These are phyloP conservation scores for Rutpela maculata DNA, from an alignment of 2,888 invertebrate species.

Conservation along the genomic window DNA sequence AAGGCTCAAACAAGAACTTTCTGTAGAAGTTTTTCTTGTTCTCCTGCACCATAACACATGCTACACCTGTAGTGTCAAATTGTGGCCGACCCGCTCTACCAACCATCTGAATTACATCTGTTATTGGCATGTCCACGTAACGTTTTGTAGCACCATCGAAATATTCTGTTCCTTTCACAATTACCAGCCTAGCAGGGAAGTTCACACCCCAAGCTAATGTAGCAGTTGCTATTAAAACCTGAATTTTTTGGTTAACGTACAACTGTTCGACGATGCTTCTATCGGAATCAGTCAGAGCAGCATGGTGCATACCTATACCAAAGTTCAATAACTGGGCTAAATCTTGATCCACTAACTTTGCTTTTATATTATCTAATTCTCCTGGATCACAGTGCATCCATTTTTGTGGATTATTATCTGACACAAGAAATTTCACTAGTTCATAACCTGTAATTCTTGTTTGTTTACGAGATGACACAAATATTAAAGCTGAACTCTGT, in stretches of 20 bases:
- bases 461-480: conserved; percentile 97
- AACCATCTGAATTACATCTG: conserved; percentile 99
- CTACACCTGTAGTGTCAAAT: conserved; percentile 94
- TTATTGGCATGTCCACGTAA: conserved; percentile 99
- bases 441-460: conserved; percentile 97
- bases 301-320: conserved; percentile 99
- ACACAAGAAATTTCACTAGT: conserved; percentile 92
- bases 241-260: conserved; percentile 96
- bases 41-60: conserved; percentile 94
- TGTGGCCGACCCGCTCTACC: conserved; percentile 98
- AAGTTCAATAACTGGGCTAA: conserved; percentile 95
- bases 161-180: conserved; percentile 97
- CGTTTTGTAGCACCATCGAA: conserved; percentile 97
- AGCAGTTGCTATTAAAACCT: conserved; percentile 96
- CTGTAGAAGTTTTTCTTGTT: conserved; percentile 99
- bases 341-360: conserved; percentile 86
- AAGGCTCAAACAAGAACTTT: conserved; percentile 98
- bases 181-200: conserved; percentile 97
- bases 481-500: conserved; percentile 91
- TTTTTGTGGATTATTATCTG: conserved; percentile 94
- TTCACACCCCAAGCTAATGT: conserved; percentile 99
- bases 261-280: conserved; percentile 93
- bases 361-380: conserved; percentile 88
- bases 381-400: conserved; percentile 92
- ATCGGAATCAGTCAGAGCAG: conserved; percentile 95